phyloP scores from a whole-genome alignment of 2,113 vertebrate genomes.

The Camelus dromedarius region DNA sequence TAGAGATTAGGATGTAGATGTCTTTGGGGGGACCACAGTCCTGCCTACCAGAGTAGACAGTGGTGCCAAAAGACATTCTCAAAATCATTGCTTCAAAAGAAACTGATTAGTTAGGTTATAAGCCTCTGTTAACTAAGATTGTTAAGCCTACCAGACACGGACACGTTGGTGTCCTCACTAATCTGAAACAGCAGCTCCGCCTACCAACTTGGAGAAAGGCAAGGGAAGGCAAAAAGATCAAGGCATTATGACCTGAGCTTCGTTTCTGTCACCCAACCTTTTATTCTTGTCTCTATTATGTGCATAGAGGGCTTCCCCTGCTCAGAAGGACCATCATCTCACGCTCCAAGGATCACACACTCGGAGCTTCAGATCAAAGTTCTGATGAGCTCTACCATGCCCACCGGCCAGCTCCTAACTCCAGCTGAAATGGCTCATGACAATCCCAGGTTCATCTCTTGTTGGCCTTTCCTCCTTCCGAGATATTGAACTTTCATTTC shows the following conservation, averaged over 20 bases:
- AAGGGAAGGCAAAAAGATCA: not conserved
- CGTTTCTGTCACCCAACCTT: not conserved
- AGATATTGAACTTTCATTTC: not conserved
- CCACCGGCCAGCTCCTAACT: not conserved
- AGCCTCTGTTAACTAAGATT: conserved; percentile 5
- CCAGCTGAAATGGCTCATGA: not conserved
- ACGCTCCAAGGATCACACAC: not conserved
- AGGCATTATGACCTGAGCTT: not conserved
- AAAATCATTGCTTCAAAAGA: not conserved
- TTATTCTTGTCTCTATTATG: not conserved
- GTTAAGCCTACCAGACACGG: not conserved
- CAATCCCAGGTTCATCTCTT: not conserved
- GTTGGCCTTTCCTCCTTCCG: not conserved
- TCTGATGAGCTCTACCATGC: accelerated
- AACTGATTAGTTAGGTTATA: not conserved
- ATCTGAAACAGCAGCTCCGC: not conserved
- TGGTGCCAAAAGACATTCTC: not conserved
- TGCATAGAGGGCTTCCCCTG: not conserved
- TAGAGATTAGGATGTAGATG: not conserved
- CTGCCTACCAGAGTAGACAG: not conserved
- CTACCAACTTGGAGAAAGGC: not conserved
- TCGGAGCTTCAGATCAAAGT: not conserved
- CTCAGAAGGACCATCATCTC: not conserved
- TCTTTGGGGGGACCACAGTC: not conserved
- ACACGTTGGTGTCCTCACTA: not conserved